Evolutionary conservation across 2,888 invertebrate genomes (phyloP), one percentile per base, ranked within the genome.

Genomic region (Eristalis tenax): DNA sequence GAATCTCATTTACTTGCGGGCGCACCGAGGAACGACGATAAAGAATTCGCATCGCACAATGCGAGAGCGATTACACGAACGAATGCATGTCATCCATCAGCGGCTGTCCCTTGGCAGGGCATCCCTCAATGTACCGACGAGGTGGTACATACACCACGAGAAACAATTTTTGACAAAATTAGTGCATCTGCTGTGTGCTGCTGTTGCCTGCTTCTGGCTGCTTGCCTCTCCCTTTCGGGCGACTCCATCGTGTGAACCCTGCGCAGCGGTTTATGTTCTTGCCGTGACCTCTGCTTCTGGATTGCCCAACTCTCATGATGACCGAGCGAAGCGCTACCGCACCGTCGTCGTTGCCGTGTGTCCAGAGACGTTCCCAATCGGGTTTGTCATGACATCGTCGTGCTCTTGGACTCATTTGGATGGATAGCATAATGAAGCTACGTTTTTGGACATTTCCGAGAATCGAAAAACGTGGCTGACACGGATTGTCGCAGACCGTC

Each of bases 381-480:
- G 84, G 70, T 76, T 64, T 35, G 70, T 80, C 84, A 71, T 84
- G 80, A 70, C 75, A 79, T 84, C 59, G 81, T 81, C 59, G 81
- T 65, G 63, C 63, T 68, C 57, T 71, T 73, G 63, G 79, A 50
- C 79, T 76, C 76, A 79, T 87, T 83, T 64, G 63, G 76, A 80
- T 83, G 71, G 71, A 76, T 70, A 86, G 66, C 86, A 82, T 78
- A 74, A 83, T 83, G 83, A 76, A 73, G 83, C 57, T 76, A 81
- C 79, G 71, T 87, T 87, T 87, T 87, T 73, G 87, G 79, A 11
- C 40, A 79, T 80, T 87, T 87, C 87, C 73, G 11, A 71, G 87
- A 87, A 87, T 59, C 64, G 64, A 18, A 26, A 61, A 59, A 38
- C 69, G 38, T 22, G 28, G n/a, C 63, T 5, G 35, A 15, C n/a